Conservation (phyloP, 1,140 invertebrate species). For the Drosophila subobscura region DNA sequence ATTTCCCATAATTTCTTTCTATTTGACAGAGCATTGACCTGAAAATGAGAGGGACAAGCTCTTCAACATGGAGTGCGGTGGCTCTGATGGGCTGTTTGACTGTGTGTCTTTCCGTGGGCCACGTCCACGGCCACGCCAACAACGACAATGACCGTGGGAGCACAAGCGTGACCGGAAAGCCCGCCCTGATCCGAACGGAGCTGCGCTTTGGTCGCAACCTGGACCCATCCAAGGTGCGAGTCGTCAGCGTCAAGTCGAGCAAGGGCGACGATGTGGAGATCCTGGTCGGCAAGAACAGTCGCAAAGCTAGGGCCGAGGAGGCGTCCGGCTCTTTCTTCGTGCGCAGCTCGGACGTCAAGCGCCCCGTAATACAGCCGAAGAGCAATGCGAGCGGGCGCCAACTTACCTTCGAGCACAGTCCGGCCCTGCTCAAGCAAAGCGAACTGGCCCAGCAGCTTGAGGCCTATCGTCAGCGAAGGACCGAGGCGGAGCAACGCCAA, state of each 20-base stretch:
- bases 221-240: conserved; percentile 89
- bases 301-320: conserved; percentile 66
- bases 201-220: conserved; percentile 90
- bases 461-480: conserved; percentile 63
- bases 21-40: conserved; percentile 46
- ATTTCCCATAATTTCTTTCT: conserved; percentile 31
- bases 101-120: conserved; percentile 21
- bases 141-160: conserved; percentile 4
- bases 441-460: conserved; percentile 59
- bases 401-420: conserved; percentile 62
- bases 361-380: conserved; percentile 15
- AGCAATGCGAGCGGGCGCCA: conserved; percentile 43
- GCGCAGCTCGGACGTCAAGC: conserved; percentile 82
- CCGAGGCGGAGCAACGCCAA: conserved; percentile 72
- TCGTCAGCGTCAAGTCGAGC: conserved; percentile 89
- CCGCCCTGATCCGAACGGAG: conserved; percentile 87
- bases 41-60: conserved; percentile 31
- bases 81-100: conserved; percentile 11
- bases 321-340: conserved; percentile 82
- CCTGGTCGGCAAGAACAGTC: conserved; percentile 88
- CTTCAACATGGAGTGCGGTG: conserved; percentile 7
- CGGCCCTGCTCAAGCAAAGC: conserved; percentile 68
- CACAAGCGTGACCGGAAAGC: conserved; percentile 73
- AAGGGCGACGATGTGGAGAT: conserved; percentile 90
- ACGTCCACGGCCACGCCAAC: conserved; percentile 7